phyloP scores from a whole-genome alignment of 2,797 vertebrate genomes.

The Spinus olivaceus region DNA sequence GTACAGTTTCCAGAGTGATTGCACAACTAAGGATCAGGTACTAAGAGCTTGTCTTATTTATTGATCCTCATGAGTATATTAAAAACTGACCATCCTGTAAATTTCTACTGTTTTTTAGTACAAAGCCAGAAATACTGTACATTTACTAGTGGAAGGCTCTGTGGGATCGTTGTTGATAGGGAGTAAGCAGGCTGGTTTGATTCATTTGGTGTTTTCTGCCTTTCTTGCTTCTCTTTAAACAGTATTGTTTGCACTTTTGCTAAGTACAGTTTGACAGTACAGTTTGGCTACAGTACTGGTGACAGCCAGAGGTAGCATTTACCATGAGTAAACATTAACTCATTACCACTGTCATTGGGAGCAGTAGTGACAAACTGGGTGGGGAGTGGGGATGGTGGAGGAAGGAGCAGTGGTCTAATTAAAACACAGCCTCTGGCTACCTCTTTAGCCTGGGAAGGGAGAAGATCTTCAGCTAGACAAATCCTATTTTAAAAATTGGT shows the following conservation, averaged over 20 bases:
- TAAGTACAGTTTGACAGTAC: neutral
- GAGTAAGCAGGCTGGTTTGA: neutral
- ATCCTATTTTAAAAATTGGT: neutral
- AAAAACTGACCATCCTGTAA: neutral
- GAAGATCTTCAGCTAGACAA: neutral
- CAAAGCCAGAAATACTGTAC: neutral
- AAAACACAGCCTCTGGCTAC: neutral
- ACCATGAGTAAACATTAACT: neutral
- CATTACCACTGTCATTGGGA: neutral
- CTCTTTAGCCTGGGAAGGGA: neutral
- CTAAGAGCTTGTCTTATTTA: neutral
- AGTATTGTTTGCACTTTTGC: neutral
- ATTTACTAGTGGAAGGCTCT: neutral
- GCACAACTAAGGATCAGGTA: neutral
- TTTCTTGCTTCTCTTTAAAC: neutral
- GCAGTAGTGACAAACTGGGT: neutral
- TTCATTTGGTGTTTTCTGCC: accelerated
- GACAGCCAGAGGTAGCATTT: neutral
- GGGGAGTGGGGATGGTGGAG: neutral
- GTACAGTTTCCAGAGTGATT: neutral
- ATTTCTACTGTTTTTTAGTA: neutral
- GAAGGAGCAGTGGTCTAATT: neutral
- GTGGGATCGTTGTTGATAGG: neutral
- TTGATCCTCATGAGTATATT: neutral
- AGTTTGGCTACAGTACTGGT: neutral